These are phyloP conservation scores for Pseudonaja textilis DNA, from an alignment of 2,113 vertebrate species.

Conservation along the genomic window DNA sequence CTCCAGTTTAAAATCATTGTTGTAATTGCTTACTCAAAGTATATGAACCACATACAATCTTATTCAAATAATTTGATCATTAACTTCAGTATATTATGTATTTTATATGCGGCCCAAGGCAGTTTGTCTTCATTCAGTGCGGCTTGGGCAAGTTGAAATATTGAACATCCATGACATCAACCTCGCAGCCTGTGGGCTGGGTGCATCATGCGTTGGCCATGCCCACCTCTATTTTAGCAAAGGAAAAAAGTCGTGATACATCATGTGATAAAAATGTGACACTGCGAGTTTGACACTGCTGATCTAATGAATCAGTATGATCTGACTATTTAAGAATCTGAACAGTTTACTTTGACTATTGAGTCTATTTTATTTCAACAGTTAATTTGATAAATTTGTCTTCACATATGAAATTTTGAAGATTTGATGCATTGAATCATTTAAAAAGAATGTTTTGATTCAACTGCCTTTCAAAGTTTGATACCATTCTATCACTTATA, in stretches of 20 bases:
- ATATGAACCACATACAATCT: background rate
- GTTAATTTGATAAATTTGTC: background rate
- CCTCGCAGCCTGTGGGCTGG: no score
- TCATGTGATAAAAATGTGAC: no score
- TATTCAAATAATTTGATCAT: background rate
- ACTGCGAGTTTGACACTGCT: no score
- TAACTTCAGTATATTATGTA: background rate
- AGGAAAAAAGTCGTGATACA: no score
- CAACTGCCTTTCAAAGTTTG: background rate
- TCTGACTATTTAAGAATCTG: background rate
- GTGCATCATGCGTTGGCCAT: no score
- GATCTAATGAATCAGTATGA: background rate
- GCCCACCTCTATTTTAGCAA: no score
- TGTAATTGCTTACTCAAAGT: background rate
- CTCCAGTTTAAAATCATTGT: background rate
- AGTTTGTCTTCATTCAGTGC: background rate
- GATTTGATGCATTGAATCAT: background rate
- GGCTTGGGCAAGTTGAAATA: background rate
- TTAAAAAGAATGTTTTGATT: background rate
- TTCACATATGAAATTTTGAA: background rate
- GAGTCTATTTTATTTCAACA: background rate
- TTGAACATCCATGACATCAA: background rate
- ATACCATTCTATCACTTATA: background rate
- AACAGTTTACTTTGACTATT: background rate
- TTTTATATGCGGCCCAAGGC: background rate